Base-by-base conservation (phyloP, 2,797 vertebrate genomes). In the Oreochromis grahami region DNA sequence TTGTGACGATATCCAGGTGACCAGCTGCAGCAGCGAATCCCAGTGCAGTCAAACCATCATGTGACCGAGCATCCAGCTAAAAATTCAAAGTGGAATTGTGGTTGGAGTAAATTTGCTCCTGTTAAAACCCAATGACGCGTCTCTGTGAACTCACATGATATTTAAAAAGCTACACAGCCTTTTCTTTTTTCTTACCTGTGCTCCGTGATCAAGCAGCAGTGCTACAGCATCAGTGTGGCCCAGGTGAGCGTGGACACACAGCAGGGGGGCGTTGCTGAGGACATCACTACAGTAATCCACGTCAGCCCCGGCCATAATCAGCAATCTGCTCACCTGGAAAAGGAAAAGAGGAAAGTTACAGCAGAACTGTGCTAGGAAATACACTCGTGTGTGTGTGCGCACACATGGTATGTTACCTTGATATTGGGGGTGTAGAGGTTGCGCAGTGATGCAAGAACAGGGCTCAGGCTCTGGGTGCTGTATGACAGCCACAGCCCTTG, bases 341-440 rank as follows among this genome's bases (percentile, higher is more conserved):
- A 21, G 41, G 76, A 3, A 77, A 5, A 17, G 41, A 63, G n/a
- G 8, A 2, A 7, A 9, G 79, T 87, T 48, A 84, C 21, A 74
- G 41, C 7, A 26, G 1, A n/a, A 17, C 63, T 12, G 32, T 53
- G 2, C 19, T 4, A 32, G 10, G n/a, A 15, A 29, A 8, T 52
- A 29, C 41, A 2, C 51, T 58, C 2, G 10, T 7, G 7, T 58
- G 53, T 21, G 43, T 58, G 38, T 55, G 55, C 56, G 70, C 10
- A 19, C 3, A 14, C 43, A 48, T 2, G 3, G 55, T 13, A 3
- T 72, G 32, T 96, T 87, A 99, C 98, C 97, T 99, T 99, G 93
- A 99, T 98, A 92, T 99, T 99, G 1, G 98, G 98, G 19, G 98
- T 99, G 90, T 99, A 99, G 83, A 99, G 97, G 91, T 99, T 99